Conservation (phyloP, 2,888 invertebrate species). For the Ditylenchus weischeri region DNA sequence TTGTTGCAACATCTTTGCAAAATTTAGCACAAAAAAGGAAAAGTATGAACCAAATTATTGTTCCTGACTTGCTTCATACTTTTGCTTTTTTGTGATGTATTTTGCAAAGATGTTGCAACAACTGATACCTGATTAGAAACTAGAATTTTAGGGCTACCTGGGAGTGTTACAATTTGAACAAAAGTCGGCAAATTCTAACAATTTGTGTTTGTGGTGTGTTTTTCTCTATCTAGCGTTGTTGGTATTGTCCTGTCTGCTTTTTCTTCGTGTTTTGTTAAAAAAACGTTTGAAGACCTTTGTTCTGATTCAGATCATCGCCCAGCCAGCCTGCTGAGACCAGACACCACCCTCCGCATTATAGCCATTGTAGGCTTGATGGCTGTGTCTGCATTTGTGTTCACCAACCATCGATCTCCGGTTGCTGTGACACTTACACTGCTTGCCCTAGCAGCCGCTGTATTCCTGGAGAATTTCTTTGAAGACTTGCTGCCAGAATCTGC, state of each 20-base stretch:
- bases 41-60: too few relatives aligned
- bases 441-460: slow-evolving; percentile 18
- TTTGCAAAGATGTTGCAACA: too few relatives aligned
- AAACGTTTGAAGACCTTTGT: neutral
- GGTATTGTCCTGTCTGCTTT: slow-evolving; percentile 10
- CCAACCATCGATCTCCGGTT: slow-evolving; percentile 21
- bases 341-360: slow-evolving; percentile 41
- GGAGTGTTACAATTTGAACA: too few relatives aligned
- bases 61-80: too few relatives aligned
- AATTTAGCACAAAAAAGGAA: too few relatives aligned
- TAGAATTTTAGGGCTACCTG: too few relatives aligned
- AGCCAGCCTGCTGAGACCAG: slow-evolving; percentile 39
- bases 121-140: too few relatives aligned
- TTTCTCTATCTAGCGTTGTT: slow-evolving; percentile 16
- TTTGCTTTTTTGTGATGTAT: too few relatives aligned
- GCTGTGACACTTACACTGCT: slow-evolving; percentile 20
- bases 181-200: too few relatives aligned
- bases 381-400: slow-evolving; percentile 46
- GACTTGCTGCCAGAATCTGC: slow-evolving; percentile 4
- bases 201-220: slow-evolving; percentile 4
- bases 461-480: slow-evolving; percentile 22
- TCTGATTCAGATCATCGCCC: slow-evolving; percentile 40
- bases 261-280: neutral
- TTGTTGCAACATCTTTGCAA: too few relatives aligned
- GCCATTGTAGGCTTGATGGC: slow-evolving; percentile 43